Conservation (phyloP, 2,113 vertebrate genomes). For the Eulacestoma nigropectus region DNA sequence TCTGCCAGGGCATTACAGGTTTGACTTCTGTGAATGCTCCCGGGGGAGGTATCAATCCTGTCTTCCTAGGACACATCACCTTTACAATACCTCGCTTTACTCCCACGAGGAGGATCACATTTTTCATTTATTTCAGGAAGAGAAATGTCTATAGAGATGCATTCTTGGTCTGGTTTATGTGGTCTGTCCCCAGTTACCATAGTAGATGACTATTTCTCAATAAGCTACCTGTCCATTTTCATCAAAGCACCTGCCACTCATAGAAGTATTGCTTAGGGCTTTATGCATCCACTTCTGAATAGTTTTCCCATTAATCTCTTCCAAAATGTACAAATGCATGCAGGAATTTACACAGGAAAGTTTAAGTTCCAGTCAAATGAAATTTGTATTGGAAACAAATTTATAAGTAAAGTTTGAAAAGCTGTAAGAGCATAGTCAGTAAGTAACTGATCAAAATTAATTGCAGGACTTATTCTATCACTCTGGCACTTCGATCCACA, state of each 20-base stretch:
- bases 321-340: neutral
- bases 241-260: neutral
- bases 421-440: neutral
- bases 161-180: neutral
- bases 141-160: neutral
- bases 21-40: neutral
- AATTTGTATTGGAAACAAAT: neutral
- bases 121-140: neutral
- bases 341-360: fast-evolving
- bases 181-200: neutral
- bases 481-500: neutral
- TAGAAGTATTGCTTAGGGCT: neutral
- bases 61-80: neutral
- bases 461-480: neutral
- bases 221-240: neutral
- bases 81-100: neutral
- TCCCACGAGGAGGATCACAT: neutral
- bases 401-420: neutral
- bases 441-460: neutral
- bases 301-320: neutral
- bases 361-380: neutral
- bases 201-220: neutral
- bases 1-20: neutral
- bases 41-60: neutral
- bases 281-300: neutral